Conservation (phyloP, 2,113 vertebrate genomes). For the Stomatorhinus ivindoensis region DNA sequence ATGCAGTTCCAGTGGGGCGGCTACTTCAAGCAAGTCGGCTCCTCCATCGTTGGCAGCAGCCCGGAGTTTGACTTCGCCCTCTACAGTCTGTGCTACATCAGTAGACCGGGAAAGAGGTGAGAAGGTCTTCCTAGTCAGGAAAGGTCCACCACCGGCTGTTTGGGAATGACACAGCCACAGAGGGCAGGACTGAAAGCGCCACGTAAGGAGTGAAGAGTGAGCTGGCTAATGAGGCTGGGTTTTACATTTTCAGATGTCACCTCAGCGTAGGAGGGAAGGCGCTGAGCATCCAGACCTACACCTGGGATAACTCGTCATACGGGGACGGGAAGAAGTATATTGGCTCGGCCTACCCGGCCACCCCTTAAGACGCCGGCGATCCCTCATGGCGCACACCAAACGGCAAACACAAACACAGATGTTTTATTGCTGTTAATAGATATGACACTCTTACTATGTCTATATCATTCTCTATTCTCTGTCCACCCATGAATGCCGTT, state of each 20-base stretch:
- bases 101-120: constrained; percentile 77
- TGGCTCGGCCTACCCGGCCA: constrained; percentile 71
- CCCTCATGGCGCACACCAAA: not conserved
- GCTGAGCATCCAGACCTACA: constrained; percentile 76
- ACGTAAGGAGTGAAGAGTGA: not conserved
- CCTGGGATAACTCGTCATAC: constrained; percentile 76
- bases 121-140: constrained; percentile 31
- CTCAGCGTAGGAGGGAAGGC: constrained; percentile 72
- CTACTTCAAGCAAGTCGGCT: constrained; percentile 82
- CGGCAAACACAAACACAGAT: not conserved
- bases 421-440: not conserved
- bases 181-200: not conserved
- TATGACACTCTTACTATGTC: not conserved
- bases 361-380: constrained; percentile 23
- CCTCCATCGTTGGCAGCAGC: constrained; percentile 81
- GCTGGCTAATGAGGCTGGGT: not conserved
- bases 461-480: not conserved
- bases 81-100: constrained; percentile 83
- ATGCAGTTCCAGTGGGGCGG: constrained; percentile 89
- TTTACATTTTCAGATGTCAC: constrained; percentile 60
- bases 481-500: not conserved
- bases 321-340: constrained; percentile 74
- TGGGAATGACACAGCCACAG: not conserved
- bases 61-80: constrained; percentile 88
- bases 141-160: not conserved